Percentiles rank a stretch among this genome's conserved stretches.
These are phyloP conservation scores for Drosophila anomalata DNA, from an alignment of 2,888 invertebrate species.

Conservation along the genomic window DNA sequence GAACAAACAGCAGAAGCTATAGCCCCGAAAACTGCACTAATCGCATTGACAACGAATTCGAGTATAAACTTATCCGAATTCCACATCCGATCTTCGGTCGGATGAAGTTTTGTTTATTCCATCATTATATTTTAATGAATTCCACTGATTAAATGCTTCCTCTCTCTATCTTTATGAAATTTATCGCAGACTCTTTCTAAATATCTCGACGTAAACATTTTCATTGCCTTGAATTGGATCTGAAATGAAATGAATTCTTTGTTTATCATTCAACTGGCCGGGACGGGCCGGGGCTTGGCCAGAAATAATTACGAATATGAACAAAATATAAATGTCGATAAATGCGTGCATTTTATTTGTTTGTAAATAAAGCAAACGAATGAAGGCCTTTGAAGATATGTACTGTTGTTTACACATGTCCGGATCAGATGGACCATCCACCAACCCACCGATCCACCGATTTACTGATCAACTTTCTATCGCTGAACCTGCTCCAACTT, in stretches of 20 bases:
- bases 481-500: slow-evolving; percentile 47
- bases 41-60: slow-evolving; percentile 36
- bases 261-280: slow-evolving; percentile 50
- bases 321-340: slow-evolving; percentile 34
- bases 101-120: slow-evolving; percentile 45
- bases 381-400: slow-evolving; percentile 50
- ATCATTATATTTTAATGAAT: slow-evolving; percentile 51
- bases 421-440: slow-evolving; percentile 17
- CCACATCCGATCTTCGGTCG: slow-evolving; percentile 1
- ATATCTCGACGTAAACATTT: slow-evolving; percentile 62
- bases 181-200: slow-evolving; percentile 2
- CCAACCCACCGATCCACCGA: slow-evolving; percentile 36
- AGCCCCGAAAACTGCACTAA: slow-evolving; percentile 35
- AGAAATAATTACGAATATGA: slow-evolving; percentile 23
- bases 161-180: slow-evolving; percentile 12
- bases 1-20: slow-evolving; percentile 25
- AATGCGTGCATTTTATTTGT: slow-evolving; percentile 37
- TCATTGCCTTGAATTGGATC: slow-evolving; percentile 46
- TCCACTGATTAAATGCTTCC: slow-evolving; percentile 47
- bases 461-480: slow-evolving; percentile 46
- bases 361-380: slow-evolving; percentile 61
- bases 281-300: slow-evolving; percentile 4
- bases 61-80: slow-evolving; percentile 37
- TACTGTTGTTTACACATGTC: slow-evolving; percentile 7
- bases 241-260: slow-evolving; percentile 73